Conservation (phyloP, 2,888 invertebrate genomes). For the Heterodera filipjevi region DNA sequence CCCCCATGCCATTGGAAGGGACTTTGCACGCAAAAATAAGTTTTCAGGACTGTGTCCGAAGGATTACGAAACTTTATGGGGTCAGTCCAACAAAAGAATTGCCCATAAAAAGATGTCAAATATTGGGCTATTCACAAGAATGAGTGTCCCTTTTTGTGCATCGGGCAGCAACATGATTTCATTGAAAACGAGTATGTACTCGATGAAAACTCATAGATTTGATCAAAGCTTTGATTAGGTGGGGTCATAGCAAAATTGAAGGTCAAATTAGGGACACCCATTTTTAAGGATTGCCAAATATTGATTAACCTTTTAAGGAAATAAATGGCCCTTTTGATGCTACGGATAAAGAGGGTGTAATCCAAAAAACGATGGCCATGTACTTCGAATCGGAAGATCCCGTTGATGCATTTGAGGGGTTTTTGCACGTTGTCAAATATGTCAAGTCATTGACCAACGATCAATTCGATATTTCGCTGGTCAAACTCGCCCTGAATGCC, state of each 20-base stretch:
- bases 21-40: neutral
- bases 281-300: no score
- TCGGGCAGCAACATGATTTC: no score
- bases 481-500: neutral
- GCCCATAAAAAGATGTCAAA: no score
- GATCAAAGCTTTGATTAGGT: no score
- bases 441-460: neutral
- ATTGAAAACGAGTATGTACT: no score
- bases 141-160: no score
- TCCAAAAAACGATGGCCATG: neutral
- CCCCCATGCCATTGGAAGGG: neutral
- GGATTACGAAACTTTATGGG: neutral
- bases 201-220: no score
- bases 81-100: neutral
- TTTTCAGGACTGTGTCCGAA: neutral
- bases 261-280: no score
- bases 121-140: no score
- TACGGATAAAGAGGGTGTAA: neutral
- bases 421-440: conserved; percentile 2
- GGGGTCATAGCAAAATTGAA: no score
- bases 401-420: conserved; percentile 21
- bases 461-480: conserved; percentile 19
- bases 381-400: conserved; percentile 20
- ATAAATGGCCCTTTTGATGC: neutral
- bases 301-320: no score